Conservation (phyloP, 2,113 vertebrate genomes). For the Stictonetta naevosa region DNA sequence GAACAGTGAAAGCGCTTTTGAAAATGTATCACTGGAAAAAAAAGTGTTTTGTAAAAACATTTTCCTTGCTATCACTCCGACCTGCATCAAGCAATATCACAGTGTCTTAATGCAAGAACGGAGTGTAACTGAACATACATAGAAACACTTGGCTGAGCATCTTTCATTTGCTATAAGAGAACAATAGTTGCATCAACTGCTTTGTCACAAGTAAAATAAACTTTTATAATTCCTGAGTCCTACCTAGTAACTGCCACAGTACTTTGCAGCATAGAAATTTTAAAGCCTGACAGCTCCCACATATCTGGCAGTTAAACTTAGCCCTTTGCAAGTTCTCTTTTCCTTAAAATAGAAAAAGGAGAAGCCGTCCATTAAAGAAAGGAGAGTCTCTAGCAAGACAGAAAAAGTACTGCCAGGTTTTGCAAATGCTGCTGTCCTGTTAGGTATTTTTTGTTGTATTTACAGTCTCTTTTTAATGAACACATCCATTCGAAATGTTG, state of each 20-base stretch:
- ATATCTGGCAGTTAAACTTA: neutral
- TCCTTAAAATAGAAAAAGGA: slow-evolving; percentile 10
- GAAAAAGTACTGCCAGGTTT: neutral
- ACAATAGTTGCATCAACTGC: neutral
- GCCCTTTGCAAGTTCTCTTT: neutral
- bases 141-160: neutral
- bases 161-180: neutral
- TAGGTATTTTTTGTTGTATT: neutral
- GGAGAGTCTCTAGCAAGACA: neutral
- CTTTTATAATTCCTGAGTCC: neutral
- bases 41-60: neutral
- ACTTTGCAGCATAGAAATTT: neutral
- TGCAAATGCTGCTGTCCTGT: neutral
- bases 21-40: neutral
- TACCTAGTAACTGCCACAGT: neutral
- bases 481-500: neutral
- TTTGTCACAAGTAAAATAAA: neutral
- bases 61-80: neutral
- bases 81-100: neutral
- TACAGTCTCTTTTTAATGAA: neutral
- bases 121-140: neutral
- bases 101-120: neutral
- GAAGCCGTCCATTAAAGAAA: neutral
- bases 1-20: neutral
- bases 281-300: neutral